Evolutionary conservation across 2,888 invertebrate genomes (phyloP).

Genomic region (Camptogramma bilineatum): DNA sequence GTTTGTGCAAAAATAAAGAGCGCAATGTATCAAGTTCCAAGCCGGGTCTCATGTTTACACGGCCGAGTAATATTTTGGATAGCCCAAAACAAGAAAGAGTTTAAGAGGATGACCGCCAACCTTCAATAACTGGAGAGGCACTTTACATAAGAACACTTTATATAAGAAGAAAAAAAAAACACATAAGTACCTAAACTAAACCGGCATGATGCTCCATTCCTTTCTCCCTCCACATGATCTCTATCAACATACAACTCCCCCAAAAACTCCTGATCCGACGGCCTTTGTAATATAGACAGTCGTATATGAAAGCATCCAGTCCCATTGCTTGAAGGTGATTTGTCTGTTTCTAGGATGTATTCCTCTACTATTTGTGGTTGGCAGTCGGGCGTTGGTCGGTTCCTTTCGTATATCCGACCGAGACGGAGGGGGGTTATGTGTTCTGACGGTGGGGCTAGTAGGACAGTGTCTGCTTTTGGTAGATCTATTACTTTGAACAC

Average conservation of each 20-base stretch:
- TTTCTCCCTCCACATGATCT: constrained; percentile 91
- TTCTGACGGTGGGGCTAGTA: constrained; percentile 84
- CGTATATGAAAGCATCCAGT: constrained; percentile 92
- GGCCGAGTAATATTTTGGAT: too few relatives aligned
- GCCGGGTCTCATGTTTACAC: too few relatives aligned
- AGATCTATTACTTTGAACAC: constrained; percentile 87
- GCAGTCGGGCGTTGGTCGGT: constrained; percentile 88
- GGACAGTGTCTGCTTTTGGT: constrained; percentile 86
- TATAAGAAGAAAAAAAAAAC: constrained; percentile 22
- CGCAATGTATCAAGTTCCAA: too few relatives aligned
- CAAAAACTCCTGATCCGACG: constrained; percentile 94
- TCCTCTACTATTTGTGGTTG: constrained; percentile 94
- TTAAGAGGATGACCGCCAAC: too few relatives aligned
- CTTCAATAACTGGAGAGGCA: too few relatives aligned
- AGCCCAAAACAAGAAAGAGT: too few relatives aligned
- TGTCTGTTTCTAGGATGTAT: constrained; percentile 94
- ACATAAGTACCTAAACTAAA: constrained; percentile 88
- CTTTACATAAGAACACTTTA: too few relatives aligned
- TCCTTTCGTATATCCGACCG: constrained; percentile 86
- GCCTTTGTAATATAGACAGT: constrained; percentile 93
- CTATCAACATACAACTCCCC: constrained; percentile 96
- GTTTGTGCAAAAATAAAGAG: too few relatives aligned
- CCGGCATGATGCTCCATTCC: constrained; percentile 93
- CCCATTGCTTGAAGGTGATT: constrained; percentile 85
- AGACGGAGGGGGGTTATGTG: constrained; percentile 67